Percentiles rank a stretch among this genome's conserved stretches.
Conservation (phyloP, 2,888 invertebrate species). For the Caenorhabditis angaria region DNA sequence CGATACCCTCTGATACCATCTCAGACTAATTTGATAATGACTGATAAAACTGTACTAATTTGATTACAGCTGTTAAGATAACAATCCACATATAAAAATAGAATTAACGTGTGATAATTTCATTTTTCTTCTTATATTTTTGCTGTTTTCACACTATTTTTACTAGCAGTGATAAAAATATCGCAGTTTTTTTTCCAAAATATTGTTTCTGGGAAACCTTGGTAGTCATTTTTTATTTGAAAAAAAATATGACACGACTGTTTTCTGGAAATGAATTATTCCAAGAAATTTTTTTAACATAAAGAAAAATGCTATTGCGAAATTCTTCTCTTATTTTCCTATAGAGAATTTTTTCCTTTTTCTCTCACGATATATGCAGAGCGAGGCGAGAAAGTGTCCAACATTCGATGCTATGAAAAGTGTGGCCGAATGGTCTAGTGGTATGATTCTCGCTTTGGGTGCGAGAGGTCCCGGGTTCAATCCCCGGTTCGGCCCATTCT, state of each 20-base stretch:
- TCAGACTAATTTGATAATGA: not conserved
- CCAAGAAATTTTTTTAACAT: too few species aligned
- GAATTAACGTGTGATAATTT: not conserved
- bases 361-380: not conserved
- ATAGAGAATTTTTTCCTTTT: not conserved
- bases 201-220: too few species aligned
- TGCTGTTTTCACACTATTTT: too few species aligned
- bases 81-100: too few species aligned
- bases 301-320: too few species aligned
- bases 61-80: not conserved
- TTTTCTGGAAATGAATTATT: too few species aligned
- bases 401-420: not conserved
- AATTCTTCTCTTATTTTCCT: not conserved
- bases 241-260: too few species aligned
- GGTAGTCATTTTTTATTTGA: too few species aligned
- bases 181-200: too few species aligned
- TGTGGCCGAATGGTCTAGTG: slow-evolving; percentile 67
- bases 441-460: slow-evolving; percentile 72
- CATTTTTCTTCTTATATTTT: not conserved
- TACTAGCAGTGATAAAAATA: too few species aligned
- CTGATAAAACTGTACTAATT: not conserved
- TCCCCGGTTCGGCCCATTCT: slow-evolving; percentile 63
- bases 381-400: not conserved
- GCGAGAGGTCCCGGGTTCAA: slow-evolving; percentile 72
- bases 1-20: not conserved